These are phyloP conservation scores for Arge pagana DNA, from an alignment of 2,888 invertebrate species.

Conservation along the genomic window DNA sequence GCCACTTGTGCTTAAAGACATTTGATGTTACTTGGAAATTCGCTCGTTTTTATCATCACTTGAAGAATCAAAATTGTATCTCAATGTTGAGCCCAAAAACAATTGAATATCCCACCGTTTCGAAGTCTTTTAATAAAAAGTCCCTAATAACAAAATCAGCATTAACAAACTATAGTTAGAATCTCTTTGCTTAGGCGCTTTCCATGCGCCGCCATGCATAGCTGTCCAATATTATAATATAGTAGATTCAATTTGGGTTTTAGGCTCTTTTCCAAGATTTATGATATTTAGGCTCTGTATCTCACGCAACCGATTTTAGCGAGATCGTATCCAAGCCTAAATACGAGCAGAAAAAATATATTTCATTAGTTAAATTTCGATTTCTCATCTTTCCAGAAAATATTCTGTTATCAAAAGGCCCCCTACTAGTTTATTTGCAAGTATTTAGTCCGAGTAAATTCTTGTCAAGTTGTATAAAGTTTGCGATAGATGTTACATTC, in stretches of 20 bases:
- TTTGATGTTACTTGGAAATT: slow-evolving; percentile 7
- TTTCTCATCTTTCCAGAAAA: slow-evolving; percentile 18
- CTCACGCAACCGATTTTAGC: slow-evolving; percentile 22
- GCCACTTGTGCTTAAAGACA: slow-evolving; percentile 12
- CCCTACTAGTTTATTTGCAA: slow-evolving; percentile 1
- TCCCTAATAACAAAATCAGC: slow-evolving; percentile 45
- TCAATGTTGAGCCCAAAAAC: slow-evolving; percentile 12
- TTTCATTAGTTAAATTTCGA: slow-evolving; percentile 4
- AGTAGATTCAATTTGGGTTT: slow-evolving; percentile 15
- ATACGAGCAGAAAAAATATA: slow-evolving; percentile 18
- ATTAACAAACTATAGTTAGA: slow-evolving; percentile 37
- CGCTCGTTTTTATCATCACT: slow-evolving; percentile 18
- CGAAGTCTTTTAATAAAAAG: slow-evolving; percentile 25
- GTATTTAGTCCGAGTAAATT: background rate
- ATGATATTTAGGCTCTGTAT: slow-evolving; percentile 15
- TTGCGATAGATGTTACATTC: background rate
- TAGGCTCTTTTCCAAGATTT: slow-evolving; percentile 15
- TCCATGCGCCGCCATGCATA: slow-evolving; percentile 3
- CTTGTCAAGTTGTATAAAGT: slow-evolving; percentile 1
- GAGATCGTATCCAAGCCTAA: slow-evolving; percentile 13
- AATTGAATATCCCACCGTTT: slow-evolving; percentile 11
- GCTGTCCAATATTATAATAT: slow-evolving; percentile 12
- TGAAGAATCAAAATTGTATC: slow-evolving; percentile 16
- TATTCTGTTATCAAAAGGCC: slow-evolving; percentile 7
- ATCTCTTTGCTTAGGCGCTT: slow-evolving; percentile 12